Evolutionary conservation across 2,888 invertebrate species (phyloP), one percentile per base, ranked within the genome.

Genomic region (Netelia virgata): DNA sequence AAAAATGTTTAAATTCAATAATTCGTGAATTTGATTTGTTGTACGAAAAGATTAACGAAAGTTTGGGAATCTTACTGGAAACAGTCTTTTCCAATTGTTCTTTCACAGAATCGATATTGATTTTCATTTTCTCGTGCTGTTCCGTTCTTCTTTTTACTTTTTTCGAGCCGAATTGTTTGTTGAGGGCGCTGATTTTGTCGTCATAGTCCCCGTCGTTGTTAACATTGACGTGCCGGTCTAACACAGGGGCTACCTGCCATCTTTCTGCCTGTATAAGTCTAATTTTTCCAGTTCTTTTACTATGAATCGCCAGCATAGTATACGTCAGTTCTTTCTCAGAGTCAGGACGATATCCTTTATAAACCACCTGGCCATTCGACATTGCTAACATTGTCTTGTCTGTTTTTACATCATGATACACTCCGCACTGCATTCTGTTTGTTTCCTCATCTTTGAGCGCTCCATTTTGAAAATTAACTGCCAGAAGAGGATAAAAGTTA

Each of bases 81-180:
- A 95, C 95, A 0, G 95, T 94, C 85, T 95, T 93, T 86, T 95
- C 94, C 91, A 96, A 94, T 82, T 96, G 95, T 47, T 95, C 94
- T 0, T 94, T 95, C 0, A 96, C 95, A 0, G 95, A 94, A 16
- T 95, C 94, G 0, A 95, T 94, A 84, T 96, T 95, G 0, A 95
- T 92, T 90, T 95, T 95, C 70, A 96, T 90, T 89, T 94, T 95
- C 89, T 96, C 96, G 0, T 91, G 91, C n/a, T 96, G 96, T 87
- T 96, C 96, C 82, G 95, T 95, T 68, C 92, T 92, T 86, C 95
- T 92, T 89, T 95, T 96, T 0, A 94, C 94, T 88, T 94, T 95
- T 86, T 96, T 96, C 0, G 96, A 96, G 1, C 96, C 96, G 89
- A 96, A 96, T 86, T 95, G 94, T 88, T 95, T 95, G 66, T 95